Conservation (phyloP, 1,140 invertebrate genomes). For the Cylas formicarius region DNA sequence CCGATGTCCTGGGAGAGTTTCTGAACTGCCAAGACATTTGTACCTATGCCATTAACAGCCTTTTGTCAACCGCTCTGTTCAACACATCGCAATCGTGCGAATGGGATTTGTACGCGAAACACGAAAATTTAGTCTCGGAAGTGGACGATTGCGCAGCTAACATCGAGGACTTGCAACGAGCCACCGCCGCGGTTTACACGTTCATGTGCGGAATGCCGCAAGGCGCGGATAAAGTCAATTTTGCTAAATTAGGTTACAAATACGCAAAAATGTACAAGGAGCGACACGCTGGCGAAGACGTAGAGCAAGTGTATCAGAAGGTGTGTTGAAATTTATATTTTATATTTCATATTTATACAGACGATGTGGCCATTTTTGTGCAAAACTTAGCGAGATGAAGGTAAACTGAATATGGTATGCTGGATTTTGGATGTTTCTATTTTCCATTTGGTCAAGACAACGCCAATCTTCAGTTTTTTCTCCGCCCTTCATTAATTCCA, state of each 20-base stretch:
- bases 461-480: too few relatives aligned
- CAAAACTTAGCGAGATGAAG: too few relatives aligned
- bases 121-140: conserved; percentile 27
- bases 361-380: too few relatives aligned
- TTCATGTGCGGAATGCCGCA: conserved; percentile 29
- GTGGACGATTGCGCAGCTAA: conserved; percentile 32
- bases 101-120: conserved; percentile 28
- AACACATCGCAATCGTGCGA: conserved; percentile 7
- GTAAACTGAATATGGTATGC: too few relatives aligned
- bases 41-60: conserved; percentile 30
- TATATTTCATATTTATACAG: too few relatives aligned
- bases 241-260: conserved; percentile 31
- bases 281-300: conserved; percentile 3
- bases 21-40: conserved; percentile 34
- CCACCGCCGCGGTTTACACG: conserved; percentile 32
- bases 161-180: conserved; percentile 30
- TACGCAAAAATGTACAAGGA: conserved; percentile 29
- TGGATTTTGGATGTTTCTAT: too few relatives aligned
- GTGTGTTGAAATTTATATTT: too few relatives aligned
- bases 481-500: too few relatives aligned
- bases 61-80: conserved; percentile 18
- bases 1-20: conserved; percentile 21
- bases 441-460: too few relatives aligned
- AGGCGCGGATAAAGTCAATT: conserved; percentile 35
- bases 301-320: conserved; percentile 26